phyloP scores from a whole-genome alignment of 2,888 invertebrate genomes.

The Acanthococcus lagerstroemiae region DNA sequence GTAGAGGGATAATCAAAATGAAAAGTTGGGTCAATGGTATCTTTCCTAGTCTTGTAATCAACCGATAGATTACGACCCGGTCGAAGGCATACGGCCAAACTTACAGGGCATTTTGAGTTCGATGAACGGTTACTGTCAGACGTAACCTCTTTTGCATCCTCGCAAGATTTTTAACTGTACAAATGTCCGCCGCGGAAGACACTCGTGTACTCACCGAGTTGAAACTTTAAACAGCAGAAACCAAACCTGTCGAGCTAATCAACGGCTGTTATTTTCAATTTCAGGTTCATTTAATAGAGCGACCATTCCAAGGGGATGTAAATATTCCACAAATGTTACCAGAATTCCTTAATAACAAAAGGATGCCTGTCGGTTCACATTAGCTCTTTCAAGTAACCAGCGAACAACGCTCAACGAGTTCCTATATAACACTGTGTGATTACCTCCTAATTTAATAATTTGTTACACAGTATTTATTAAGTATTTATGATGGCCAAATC shows the following conservation, averaged over 20 bases:
- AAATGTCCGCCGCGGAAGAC: no score
- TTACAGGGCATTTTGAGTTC: no score
- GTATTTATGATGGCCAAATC: no score
- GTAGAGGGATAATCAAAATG: no score
- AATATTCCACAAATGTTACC: not conserved
- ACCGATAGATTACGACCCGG: no score
- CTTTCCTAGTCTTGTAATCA: no score
- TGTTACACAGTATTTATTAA: slow-evolving; percentile 4
- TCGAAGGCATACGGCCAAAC: no score
- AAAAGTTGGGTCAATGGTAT: no score
- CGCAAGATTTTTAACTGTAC: no score
- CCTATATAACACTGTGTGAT: slow-evolving; percentile 23
- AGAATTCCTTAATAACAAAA: slow-evolving; percentile 13
- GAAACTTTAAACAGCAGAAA: not conserved
- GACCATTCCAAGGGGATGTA: slow-evolving; percentile 12
- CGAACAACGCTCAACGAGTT: slow-evolving; percentile 10
- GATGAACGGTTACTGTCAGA: no score
- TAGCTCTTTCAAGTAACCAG: not conserved
- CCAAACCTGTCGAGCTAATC: not conserved
- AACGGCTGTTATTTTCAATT: not conserved
- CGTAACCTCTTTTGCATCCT: no score
- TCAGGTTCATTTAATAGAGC: slow-evolving; percentile 17
- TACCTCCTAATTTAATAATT: slow-evolving; percentile 20
- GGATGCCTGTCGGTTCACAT: slow-evolving; percentile 20
- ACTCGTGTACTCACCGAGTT: no score